Evolutionary conservation across 2,888 invertebrate genomes (phyloP).

Genomic region (Acleris literana): DNA sequence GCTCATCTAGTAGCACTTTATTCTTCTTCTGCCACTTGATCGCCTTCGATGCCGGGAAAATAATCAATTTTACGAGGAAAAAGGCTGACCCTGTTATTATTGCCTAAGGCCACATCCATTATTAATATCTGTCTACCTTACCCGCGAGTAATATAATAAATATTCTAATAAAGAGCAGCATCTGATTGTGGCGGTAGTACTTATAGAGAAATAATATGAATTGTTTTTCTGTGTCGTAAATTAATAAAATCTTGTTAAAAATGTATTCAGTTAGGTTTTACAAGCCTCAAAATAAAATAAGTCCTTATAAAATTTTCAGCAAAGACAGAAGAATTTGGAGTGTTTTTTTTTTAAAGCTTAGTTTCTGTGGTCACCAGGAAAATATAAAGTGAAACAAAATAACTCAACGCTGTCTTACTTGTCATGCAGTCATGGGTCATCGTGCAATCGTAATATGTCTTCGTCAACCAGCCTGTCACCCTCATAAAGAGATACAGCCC

Average conservation of each 20-base stretch:
- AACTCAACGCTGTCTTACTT: slow-evolving; percentile 6
- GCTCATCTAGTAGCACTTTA: slow-evolving; percentile 26
- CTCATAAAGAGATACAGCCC: slow-evolving; percentile 61
- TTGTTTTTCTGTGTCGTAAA: not conserved
- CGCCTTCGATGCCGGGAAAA: slow-evolving; percentile 13
- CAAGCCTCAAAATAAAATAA: too few species aligned
- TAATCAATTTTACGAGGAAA: slow-evolving; percentile 24
- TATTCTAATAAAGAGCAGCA: not conserved
- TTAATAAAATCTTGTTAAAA: too few species aligned
- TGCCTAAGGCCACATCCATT: slow-evolving; percentile 18
- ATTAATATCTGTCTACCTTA: slow-evolving; percentile 29
- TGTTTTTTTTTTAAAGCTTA: not conserved
- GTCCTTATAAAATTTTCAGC: not conserved
- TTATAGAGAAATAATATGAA: not conserved
- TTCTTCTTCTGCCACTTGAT: slow-evolving; percentile 21
- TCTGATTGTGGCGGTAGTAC: slow-evolving; percentile 4
- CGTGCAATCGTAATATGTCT: slow-evolving; percentile 55
- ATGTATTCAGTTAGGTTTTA: too few species aligned
- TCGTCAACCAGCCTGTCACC: slow-evolving; percentile 60
- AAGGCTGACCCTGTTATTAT: slow-evolving; percentile 15
- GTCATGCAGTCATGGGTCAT: slow-evolving; percentile 45
- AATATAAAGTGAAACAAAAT: not conserved
- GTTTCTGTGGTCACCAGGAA: not conserved
- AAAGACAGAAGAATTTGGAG: too few species aligned
- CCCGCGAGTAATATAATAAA: not conserved